Evolutionary conservation across 2,888 invertebrate genomes (phyloP).

Genomic region (Thecophora atra): DNA sequence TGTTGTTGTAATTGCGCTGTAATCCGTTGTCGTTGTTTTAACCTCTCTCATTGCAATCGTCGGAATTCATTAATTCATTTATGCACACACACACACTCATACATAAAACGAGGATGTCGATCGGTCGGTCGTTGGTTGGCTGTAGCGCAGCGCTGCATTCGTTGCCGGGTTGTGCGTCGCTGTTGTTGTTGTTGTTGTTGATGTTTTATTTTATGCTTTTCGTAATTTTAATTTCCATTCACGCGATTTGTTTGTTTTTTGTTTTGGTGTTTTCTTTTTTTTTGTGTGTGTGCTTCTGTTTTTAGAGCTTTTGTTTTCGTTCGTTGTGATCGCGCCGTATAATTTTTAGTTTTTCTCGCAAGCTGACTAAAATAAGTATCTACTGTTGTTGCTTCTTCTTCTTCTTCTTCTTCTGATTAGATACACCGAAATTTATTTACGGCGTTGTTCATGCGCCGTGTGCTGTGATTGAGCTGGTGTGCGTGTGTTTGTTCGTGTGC

Average conservation of each 20-base stretch:
- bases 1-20: background rate
- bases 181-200: conserved; percentile 41
- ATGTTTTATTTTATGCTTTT: conserved; percentile 48
- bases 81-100: no score
- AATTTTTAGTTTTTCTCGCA: conserved; percentile 37
- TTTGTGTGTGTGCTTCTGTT: conserved; percentile 32
- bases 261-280: no score
- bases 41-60: conserved; percentile 16
- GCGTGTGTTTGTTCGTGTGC: conserved; percentile 10
- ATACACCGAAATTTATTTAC: conserved; percentile 34
- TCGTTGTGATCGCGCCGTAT: conserved; percentile 50
- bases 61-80: conserved; percentile 14
- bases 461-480: no score
- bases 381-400: conserved; percentile 2
- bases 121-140: background rate
- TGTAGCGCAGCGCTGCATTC: conserved; percentile 44
- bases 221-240: conserved; percentile 49
- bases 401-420: conserved; percentile 25
- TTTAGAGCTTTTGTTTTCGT: conserved; percentile 34
- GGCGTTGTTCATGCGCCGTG: background rate
- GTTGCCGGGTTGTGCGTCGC: conserved; percentile 39
- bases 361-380: conserved; percentile 29
- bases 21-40: background rate
- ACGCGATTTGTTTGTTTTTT: conserved; percentile 21
- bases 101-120: conserved; percentile 23